Evolutionary conservation across 2,888 invertebrate genomes (phyloP), one percentile per base, ranked within the genome.

Genomic region (Linnaemya vulpina): DNA sequence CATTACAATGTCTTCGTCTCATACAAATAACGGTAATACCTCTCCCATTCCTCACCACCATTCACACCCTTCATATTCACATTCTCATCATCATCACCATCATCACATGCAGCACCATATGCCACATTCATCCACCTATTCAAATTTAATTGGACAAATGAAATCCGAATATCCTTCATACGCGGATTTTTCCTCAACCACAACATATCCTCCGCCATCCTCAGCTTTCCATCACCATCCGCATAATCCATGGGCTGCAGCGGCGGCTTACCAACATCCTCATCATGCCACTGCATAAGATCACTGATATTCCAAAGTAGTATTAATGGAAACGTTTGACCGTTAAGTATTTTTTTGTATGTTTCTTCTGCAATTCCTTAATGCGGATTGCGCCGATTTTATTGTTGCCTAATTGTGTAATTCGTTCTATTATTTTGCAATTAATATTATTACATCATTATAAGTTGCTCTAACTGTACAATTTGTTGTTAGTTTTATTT

Each of bases 171-270:
- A 91, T 82, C 87, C 89, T 10, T 87, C 86, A 15, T 91, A 91
- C 87, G 86, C 90, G 20, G 91, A 91, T 35, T 89, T 90, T 51
- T 82, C 88, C 3, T 84, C 87, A 9, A 87, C 87, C 30, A 85
- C 89, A 22, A 86, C 88, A 46, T 90, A 90, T 51, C 87, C 88
- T 4, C 76, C 86, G 11, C 73, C 86, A 25, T 65, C 84, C 35
- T 86, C 87, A n/a, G 84, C 87, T 25, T 86, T 84, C 40, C 87
- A 87, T 73, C 86, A 86, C 75, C 86, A 87, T 81, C 89, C 89
- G 25, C 89, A 89, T 11, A 91, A 90, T 86, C 89, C 90, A 38
- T 90, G 90, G 91, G 89, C 90, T 68, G 88, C 91, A 53, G 90
- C 90, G 13, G 88, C 88, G 0, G 87, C 87, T 11, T 88, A 88